Conservation (phyloP, 2,797 vertebrate genomes). For the Atherinosoma microstoma region DNA sequence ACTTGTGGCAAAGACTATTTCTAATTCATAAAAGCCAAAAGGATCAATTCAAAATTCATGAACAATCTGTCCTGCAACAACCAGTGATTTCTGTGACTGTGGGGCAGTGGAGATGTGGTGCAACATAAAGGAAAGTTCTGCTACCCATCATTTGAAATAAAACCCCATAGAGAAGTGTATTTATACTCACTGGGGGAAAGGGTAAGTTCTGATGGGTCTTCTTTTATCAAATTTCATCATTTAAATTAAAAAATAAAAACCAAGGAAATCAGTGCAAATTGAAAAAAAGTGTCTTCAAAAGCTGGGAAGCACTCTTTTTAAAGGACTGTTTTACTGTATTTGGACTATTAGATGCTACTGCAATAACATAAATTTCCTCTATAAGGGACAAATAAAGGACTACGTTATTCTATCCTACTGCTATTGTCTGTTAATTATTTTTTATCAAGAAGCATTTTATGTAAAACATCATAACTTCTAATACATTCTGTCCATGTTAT, state of each 20-base stretch:
- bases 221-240: conserved; percentile 1
- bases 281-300: neutral
- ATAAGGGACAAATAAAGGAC: no score
- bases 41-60: conserved; percentile 87
- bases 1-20: conserved; percentile 82
- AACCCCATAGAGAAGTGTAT: conserved; percentile 36
- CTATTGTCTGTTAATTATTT: neutral
- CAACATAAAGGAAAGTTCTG: conserved; percentile 78
- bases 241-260: conserved; percentile 7
- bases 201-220: neutral
- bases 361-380: no score
- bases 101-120: conserved; percentile 79
- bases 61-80: conserved; percentile 87
- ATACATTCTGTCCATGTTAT: neutral
- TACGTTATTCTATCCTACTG: neutral
- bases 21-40: conserved; percentile 90
- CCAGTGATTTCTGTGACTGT: conserved; percentile 82
- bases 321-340: no score
- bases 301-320: neutral
- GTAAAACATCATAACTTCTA: neutral
- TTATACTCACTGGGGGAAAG: conserved; percentile 4
- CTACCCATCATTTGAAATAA: conserved; percentile 63
- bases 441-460: neutral
- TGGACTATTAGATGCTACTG: no score
- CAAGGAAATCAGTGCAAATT: neutral